Base-by-base conservation (phyloP, 2,113 vertebrate species). In the Gasterosteus nipponicus region DNA sequence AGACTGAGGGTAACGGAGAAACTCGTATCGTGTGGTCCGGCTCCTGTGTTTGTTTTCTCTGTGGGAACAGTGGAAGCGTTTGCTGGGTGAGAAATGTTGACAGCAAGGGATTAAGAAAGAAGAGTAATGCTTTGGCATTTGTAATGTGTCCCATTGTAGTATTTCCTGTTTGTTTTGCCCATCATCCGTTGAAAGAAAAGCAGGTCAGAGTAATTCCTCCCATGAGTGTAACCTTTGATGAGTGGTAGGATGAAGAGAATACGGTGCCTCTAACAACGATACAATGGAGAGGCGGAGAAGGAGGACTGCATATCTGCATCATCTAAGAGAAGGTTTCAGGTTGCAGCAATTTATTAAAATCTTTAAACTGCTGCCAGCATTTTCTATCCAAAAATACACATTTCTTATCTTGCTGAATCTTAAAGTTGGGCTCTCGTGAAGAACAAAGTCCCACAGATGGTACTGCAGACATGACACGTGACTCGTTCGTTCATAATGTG, bases 131-230 rank as follows among this genome's bases (percentile, higher is more conserved):
- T n/a, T 35, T 7, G 4, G 29, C 18, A 49, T 35, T 10, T 14
- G 6, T 15, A 46, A 47, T 11, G 22, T n/a, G 15, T 42, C 41
- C 41, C 15, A 11, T 31, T 18, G 14, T 31, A 14, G 26, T 77
- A 14, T 54, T 54, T 54, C 22, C 10, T 22, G 14, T 46, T 10
- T 31, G 33, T 69, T 65, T 44, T 33, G 57, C 61, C 33, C 10
- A 19, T 38, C 35, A 44, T 82, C 1, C 46, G 69, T 53, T 64
- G 46, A 64, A 56, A 47, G 29, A 11, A 51, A 57, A 59, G 61
- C 57, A 79, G 82, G 73, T 73, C 69, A 6, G 33, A 66, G 56
- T 79, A 22, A 0, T 86, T 47, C 51, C 69, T 86, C 84, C 81
- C 85, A 15, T n/a, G 57, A 19, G 66, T 61, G 14, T 33, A 9